Base-by-base conservation (phyloP, 2,113 vertebrate species). In the Pampusana beccarii region DNA sequence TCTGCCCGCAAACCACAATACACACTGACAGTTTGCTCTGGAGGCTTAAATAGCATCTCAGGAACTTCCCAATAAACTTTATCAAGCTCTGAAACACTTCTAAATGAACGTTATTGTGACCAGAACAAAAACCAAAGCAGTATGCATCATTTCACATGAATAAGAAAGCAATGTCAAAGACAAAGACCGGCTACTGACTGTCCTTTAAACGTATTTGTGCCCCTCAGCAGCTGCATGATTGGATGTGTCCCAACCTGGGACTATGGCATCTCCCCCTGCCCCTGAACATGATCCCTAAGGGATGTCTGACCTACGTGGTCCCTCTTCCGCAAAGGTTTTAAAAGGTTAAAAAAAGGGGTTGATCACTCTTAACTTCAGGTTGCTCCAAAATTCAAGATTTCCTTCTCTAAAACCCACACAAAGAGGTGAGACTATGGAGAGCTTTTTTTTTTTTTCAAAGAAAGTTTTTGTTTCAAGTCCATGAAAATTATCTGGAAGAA, bases 1-100 rank as follows among this genome's bases (percentile, higher is more conserved):
- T 89, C 88, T 81, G 69, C 80, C 83, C 84, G 44, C 73, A 92
- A 86, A 92, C 57, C 28, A 79, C 84, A 91, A 89, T 56, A 40
- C 44, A 62, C 28, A 34, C 44, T 69, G 91, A 69, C 91, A 91
- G 87, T 87, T 84, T 79, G 13, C 66, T 87, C 80, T 87, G 54
- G 44, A 94, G 80, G 50, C 44, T 69, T 80, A 88, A 46, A 84
- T 2, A 96, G 80, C 54, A 79, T 19, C 50, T 75, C 66, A 36
- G 86, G 93, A 88, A 91, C 44, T 13, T 69, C n/a, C 72, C 53
- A 38, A 14, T 19, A 82, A 92, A 67, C n/a, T 64, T 78, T 46
- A 69, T 67, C 89, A 80, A 86, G 31, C 61, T 86, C 44, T 40
- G 40, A 74, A 82, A n/a, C 40, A 33, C 61, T 86, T 92, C 25